Evolutionary conservation across 1,140 invertebrate species (phyloP), one percentile per base, ranked within the genome.

Genomic region (Drosophila ogumai): DNA sequence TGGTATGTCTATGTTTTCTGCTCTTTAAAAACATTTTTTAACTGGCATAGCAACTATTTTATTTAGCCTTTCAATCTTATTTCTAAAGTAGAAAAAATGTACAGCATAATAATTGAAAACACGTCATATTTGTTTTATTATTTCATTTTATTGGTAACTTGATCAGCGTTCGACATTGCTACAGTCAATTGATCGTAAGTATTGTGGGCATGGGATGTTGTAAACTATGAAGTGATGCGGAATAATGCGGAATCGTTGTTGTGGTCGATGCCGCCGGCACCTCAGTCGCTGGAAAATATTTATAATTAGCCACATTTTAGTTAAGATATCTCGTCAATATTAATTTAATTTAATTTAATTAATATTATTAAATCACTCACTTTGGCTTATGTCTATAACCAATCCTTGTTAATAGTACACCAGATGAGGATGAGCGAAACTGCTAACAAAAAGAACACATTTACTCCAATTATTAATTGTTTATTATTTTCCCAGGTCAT

Each of bases 61-160:
- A 28, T 28, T 28, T 6, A 28, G 25, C 10, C 4, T 12, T 36
- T 19, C 3, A 44, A 19, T 12, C 5, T 5, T 6, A 12, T 5
- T 44, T 44, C 19, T 44, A 2, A 46, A 25, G 13, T 46, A 22
- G 12, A 3, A 22, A 15, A 15, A 10, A 17, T 31, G 1, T 31
- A 12, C 3, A 9, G 31, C 22, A 19, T 2, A 19, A 19, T 31
- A 28, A 38, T 17, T 52, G 17, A 3, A 36, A 5, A 12, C 10
- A 22, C 15, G 28, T 38, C 12, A 36, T 28, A 25, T 25, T 25
- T 25, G 3, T 60, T 60, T 34, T 19, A 40, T 38, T 32, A 52
- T 50, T 58, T 46, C 50, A 57, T 44, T 78, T 82, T 75, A 60
- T 58, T 46, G 49, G 57, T 32, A 56, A 43, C 28, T 41, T 36